Conservation (phyloP, 2,113 vertebrate species). For the Turnix velox region DNA sequence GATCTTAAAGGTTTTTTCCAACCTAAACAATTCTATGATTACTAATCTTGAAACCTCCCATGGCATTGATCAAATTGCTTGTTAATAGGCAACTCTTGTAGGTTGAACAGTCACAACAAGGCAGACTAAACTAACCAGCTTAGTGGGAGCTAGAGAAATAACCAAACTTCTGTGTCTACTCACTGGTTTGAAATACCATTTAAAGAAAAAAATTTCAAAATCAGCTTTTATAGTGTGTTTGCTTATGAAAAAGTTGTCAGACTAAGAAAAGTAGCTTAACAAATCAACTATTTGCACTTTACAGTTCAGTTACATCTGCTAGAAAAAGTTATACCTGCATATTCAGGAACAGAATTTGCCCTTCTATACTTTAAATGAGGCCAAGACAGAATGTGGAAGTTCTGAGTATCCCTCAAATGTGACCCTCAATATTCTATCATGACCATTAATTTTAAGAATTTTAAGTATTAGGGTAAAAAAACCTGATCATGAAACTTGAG, state of each 20-base stretch:
- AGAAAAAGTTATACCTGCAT: background rate
- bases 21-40: background rate
- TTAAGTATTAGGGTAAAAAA: background rate
- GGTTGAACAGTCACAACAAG: background rate
- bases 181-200: background rate
- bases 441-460: background rate
- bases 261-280: background rate
- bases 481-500: background rate
- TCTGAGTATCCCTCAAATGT: background rate
- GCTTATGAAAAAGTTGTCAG: background rate
- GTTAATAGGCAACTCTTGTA: background rate
- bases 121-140: background rate
- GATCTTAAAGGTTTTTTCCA: background rate
- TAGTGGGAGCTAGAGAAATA: background rate
- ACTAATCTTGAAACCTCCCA: background rate
- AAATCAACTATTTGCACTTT: background rate
- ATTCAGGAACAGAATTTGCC: background rate
- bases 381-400: background rate
- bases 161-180: background rate
- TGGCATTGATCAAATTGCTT: background rate
- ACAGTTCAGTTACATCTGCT: background rate
- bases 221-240: background rate
- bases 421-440: background rate
- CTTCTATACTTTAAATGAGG: background rate
- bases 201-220: background rate